phyloP scores from a whole-genome alignment of 2,113 vertebrate species.

The Chaetorhynchus papuensis region DNA sequence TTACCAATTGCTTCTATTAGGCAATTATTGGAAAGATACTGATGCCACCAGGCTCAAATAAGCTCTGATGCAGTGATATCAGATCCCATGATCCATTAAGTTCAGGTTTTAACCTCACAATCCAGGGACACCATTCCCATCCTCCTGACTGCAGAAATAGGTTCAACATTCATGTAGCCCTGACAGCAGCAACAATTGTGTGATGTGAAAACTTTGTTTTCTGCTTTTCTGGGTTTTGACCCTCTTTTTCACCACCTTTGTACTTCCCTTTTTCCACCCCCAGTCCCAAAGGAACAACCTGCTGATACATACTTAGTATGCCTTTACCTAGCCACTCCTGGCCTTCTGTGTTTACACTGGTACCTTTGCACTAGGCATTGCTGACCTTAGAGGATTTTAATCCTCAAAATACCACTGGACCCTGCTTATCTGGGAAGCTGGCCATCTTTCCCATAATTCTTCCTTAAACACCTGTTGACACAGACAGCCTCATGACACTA shows the following conservation, averaged over 20 bases:
- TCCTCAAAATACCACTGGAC: not conserved
- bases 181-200: not conserved
- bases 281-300: not conserved
- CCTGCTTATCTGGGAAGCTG: fast-evolving
- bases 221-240: not conserved
- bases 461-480: not conserved
- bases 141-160: not conserved
- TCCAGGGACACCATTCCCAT: not conserved
- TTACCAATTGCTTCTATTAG: not conserved
- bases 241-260: not conserved
- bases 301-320: not conserved
- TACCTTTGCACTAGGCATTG: not conserved
- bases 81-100: not conserved
- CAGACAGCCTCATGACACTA: not conserved
- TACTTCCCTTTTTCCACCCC: not conserved
- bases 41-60: not conserved
- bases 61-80: not conserved
- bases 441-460: not conserved
- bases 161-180: not conserved
- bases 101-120: not conserved
- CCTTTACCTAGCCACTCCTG: not conserved
- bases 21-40: not conserved
- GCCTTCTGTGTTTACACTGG: no score
- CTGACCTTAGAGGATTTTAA: not conserved
- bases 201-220: not conserved